These are phyloP conservation scores for Zaprionus gabonicus DNA, from an alignment of 1,140 invertebrate genomes.

Conservation along the genomic window DNA sequence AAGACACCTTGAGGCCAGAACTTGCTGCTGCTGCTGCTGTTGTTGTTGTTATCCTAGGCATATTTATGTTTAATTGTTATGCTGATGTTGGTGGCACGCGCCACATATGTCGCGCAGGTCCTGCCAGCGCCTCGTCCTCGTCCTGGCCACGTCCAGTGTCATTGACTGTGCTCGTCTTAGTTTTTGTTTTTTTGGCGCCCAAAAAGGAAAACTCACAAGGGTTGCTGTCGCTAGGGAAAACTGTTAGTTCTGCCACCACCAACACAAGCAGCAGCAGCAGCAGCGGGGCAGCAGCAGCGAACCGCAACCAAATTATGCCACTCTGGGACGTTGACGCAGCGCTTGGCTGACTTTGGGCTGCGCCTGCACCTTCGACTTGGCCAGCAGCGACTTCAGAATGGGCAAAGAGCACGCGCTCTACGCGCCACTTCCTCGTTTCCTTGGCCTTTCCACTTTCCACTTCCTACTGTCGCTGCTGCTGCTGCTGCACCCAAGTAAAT, in stretches of 20 bases:
- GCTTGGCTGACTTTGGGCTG: conserved; percentile 66
- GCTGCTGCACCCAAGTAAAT: conserved; percentile 65
- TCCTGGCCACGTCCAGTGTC: conserved; percentile 41
- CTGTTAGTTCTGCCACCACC: conserved; percentile 67
- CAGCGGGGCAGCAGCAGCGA: conserved; percentile 47
- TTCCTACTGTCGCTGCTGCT: background rate
- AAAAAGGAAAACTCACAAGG: conserved; percentile 73
- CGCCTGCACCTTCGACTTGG: conserved; percentile 21
- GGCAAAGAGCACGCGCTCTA: conserved; percentile 68
- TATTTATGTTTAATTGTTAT: conserved; percentile 80
- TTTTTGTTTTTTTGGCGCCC: conserved; percentile 73
- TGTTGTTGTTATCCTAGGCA: conserved; percentile 63
- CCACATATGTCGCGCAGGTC: conserved; percentile 65
- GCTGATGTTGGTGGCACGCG: conserved; percentile 76
- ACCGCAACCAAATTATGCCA: conserved; percentile 77
- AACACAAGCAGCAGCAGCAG: conserved; percentile 25
- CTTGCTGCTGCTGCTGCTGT: background rate
- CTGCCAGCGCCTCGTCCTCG: conserved; percentile 34
- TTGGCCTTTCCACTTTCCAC: conserved; percentile 70
- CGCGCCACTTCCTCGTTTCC: conserved; percentile 32
- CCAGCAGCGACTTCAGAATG: conserved; percentile 23
- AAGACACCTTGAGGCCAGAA: conserved; percentile 21
- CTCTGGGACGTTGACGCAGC: conserved; percentile 65
- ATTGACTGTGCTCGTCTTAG: conserved; percentile 63
- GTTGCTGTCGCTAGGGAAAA: conserved; percentile 72